phyloP scores from a whole-genome alignment of 2,797 vertebrate species.

The Acrossocheilus wenchowensis region DNA sequence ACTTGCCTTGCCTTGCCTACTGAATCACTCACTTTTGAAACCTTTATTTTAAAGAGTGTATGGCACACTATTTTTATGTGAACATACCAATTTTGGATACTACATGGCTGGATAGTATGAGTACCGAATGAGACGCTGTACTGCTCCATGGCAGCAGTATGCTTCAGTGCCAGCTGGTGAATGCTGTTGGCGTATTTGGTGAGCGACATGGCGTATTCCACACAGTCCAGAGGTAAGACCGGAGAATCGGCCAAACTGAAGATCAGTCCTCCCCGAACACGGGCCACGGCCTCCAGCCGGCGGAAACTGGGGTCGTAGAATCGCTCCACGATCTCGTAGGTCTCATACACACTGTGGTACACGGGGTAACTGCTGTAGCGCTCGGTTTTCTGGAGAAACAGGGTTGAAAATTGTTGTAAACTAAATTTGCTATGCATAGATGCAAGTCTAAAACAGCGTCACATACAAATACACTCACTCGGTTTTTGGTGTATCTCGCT shows the following conservation, averaged over 20 bases:
- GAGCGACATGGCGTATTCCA: conserved; percentile 85
- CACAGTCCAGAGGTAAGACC: conserved; percentile 87
- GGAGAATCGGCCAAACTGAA: conserved; percentile 84
- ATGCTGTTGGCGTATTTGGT: conserved; percentile 80
- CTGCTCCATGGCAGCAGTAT: conserved; percentile 73
- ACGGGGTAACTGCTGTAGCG: conserved; percentile 90
- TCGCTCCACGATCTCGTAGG: conserved; percentile 88
- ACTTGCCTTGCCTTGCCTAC: no score
- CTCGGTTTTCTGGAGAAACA: conserved; percentile 78
- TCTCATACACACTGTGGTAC: conserved; percentile 96
- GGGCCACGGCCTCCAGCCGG: conserved; percentile 85
- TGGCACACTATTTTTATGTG: background rate
- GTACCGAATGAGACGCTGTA: conserved; percentile 87
- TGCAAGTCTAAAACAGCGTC: background rate
- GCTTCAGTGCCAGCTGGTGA: conserved; percentile 77
- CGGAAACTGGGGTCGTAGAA: conserved; percentile 93
- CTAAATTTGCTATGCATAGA: background rate
- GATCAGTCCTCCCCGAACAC: conserved; percentile 87
- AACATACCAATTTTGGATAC: background rate
- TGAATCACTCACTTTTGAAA: background rate
- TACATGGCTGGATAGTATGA: background rate
- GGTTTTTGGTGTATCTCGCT: conserved; percentile 93
- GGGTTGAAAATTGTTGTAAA: background rate
- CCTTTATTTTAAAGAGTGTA: background rate
- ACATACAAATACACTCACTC: conserved; percentile 72